Evolutionary conservation across 2,113 vertebrate species (phyloP), one percentile per base, ranked within the genome.

Genomic region (Neoarius graeffei): DNA sequence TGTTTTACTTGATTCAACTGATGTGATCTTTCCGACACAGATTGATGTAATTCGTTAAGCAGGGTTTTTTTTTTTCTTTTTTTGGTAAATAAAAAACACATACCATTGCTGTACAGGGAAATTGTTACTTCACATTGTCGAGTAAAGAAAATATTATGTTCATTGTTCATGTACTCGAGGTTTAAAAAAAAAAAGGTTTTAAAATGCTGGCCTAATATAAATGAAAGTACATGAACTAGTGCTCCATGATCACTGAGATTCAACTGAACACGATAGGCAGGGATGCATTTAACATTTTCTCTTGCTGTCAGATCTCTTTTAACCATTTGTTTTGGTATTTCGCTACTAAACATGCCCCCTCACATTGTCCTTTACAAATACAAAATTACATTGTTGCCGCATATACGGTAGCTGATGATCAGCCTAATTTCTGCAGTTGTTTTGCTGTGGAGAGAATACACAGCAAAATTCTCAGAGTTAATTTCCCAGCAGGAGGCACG

Each of bases 1-100:
- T 89, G 85, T 30, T 73, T 54, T 35, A 5, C 42, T 67, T 88
- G 79, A 86, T 84, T 88, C 87, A 20, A 80, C 87, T 89, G 35
- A 90, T 89, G 20, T 59, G 79, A 52, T 64, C 76, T 64, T 73
- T 87, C 20, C 84, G 30, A 27, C 52, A n/a, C 6, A 62, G 19
- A 17, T 20, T 54, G 69, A 4, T 10, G 15, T 79, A 79, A 84
- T 89, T 71, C 35, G 86, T 71, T 77, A 27, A 20, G 52, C 27
- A 66, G 5, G 35, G 35, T 42, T 42, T 42, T 42, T 42, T 42
- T 42, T 3, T 42, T 42, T 42, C 3, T 14, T 54, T 48, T 0
- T 50, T 13, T 23, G 15, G 11, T 86, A 64, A 23, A 64, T 64
- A 64, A 64, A 8, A 77, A 64, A 4, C 15, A 5, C 50, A 48